Conservation (phyloP, 2,888 invertebrate genomes). For the Heliconius erato region DNA sequence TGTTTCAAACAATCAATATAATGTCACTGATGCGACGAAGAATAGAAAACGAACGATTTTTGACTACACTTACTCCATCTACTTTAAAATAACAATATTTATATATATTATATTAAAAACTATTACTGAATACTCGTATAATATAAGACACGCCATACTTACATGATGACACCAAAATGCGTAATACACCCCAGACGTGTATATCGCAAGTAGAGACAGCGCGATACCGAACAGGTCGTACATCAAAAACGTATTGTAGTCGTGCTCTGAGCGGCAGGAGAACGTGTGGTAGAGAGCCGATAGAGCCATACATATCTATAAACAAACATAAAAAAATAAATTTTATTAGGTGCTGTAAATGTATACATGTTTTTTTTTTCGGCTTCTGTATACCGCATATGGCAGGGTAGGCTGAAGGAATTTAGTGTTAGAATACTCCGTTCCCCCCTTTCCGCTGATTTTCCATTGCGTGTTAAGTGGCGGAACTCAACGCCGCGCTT, state of each 20-base stretch:
- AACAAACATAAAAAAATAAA: background rate
- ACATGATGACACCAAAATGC: conserved; percentile 98
- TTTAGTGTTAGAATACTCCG: too few relatives aligned
- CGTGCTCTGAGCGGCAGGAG: conserved; percentile 95
- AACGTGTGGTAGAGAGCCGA: conserved; percentile 98
- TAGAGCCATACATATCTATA: conserved; percentile 95
- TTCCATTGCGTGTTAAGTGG: too few relatives aligned
- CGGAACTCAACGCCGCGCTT: too few relatives aligned
- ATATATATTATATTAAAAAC: background rate
- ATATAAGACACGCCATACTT: conserved; percentile 67
- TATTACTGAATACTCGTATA: background rate
- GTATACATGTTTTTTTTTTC: too few relatives aligned
- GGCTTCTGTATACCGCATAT: too few relatives aligned
- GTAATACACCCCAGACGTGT: conserved; percentile 97
- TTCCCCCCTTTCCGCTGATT: too few relatives aligned
- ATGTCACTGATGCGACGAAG: too few relatives aligned
- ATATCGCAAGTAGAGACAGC: conserved; percentile 96
- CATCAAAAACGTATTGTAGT: conserved; percentile 94
- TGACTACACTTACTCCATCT: too few relatives aligned
- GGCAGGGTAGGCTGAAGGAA: too few relatives aligned
- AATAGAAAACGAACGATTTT: too few relatives aligned
- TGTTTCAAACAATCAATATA: too few relatives aligned
- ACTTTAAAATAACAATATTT: background rate
- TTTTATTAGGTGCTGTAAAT: too few relatives aligned
- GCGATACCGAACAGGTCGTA: conserved; percentile 98